phyloP scores from a whole-genome alignment of 2,797 vertebrate genomes.

The Sciaenops ocellatus region DNA sequence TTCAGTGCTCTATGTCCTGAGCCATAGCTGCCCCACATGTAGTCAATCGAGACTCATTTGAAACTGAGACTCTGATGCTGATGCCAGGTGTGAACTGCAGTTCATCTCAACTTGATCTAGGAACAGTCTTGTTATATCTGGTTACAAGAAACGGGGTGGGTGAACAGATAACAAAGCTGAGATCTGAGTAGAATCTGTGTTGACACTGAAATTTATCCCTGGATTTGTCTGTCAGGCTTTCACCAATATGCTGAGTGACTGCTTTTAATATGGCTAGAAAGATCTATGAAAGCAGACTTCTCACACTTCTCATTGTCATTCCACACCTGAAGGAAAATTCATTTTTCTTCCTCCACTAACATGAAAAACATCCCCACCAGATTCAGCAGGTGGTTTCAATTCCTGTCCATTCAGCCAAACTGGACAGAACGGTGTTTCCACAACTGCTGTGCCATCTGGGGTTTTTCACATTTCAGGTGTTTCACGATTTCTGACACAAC shows the following conservation, averaged over 20 bases:
- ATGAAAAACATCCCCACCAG: slow-evolving; percentile 15
- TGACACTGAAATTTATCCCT: not conserved
- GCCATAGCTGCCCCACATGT: not conserved
- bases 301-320: slow-evolving; percentile 35
- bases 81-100: not conserved
- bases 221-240: slow-evolving; percentile 12
- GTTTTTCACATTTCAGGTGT: slow-evolving; percentile 43
- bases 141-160: slow-evolving; percentile 3
- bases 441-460: slow-evolving; percentile 27
- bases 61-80: slow-evolving; percentile 21
- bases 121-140: not conserved
- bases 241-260: not conserved
- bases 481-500: slow-evolving; percentile 10
- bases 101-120: slow-evolving; percentile 8
- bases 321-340: slow-evolving; percentile 33
- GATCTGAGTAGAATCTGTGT: not conserved
- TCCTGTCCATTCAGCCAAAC: slow-evolving; percentile 26
- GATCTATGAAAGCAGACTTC: slow-evolving; percentile 9
- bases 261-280: slow-evolving; percentile 12
- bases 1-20: not conserved
- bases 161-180: no score
- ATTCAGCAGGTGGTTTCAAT: slow-evolving; percentile 54
- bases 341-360: slow-evolving; percentile 33
- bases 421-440: slow-evolving; percentile 35
- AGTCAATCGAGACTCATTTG: not conserved